phyloP scores from a whole-genome alignment of 1,140 invertebrate genomes.

The Pteromalus puparum region DNA sequence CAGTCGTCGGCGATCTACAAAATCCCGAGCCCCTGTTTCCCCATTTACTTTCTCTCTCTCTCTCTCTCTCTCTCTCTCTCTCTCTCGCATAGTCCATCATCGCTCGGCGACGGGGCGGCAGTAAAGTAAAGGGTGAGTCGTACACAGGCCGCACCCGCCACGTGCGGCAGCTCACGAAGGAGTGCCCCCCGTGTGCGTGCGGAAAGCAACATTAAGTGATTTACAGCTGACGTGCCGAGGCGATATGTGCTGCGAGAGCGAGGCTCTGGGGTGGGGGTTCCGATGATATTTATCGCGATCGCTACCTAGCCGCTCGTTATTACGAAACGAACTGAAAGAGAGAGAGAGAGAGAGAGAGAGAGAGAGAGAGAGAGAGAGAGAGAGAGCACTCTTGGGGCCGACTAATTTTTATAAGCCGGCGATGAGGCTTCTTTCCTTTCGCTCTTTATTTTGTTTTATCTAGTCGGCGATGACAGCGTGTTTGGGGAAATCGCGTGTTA shows the following conservation, averaged over 20 bases:
- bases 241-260: slow-evolving; percentile 20
- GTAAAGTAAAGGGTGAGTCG: slow-evolving; percentile 16
- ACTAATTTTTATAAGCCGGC: slow-evolving; percentile 25
- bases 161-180: slow-evolving; percentile 25
- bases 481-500: neutral
- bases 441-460: neutral
- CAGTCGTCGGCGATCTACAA: too few species aligned
- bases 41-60: too few species aligned
- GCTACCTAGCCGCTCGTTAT: slow-evolving; percentile 29
- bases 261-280: too few species aligned
- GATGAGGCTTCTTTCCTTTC: too few species aligned
- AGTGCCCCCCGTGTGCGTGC: slow-evolving; percentile 48
- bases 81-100: neutral
- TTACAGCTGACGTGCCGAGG: slow-evolving; percentile 53
- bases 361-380: too few species aligned
- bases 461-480: neutral
- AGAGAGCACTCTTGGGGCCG: neutral
- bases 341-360: neutral
- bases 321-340: slow-evolving; percentile 11
- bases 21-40: neutral
- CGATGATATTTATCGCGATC: slow-evolving; percentile 46
- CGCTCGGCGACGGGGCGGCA: neutral
- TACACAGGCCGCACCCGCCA: neutral
- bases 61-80: neutral
- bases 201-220: slow-evolving; percentile 58